phyloP scores from a whole-genome alignment of 2,797 vertebrate species.

The Cossypha niveicapilla region DNA sequence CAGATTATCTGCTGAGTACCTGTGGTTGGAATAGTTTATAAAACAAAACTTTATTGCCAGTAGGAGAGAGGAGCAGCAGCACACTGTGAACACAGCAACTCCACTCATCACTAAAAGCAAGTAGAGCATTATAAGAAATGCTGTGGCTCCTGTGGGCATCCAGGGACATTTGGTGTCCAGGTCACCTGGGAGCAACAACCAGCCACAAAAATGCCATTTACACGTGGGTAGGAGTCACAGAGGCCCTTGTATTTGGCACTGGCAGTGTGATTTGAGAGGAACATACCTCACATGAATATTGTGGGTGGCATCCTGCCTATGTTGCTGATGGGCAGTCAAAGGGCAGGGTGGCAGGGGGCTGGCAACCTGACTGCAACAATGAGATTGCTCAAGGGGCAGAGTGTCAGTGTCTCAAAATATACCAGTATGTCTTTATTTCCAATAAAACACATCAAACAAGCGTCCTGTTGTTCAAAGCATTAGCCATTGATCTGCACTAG shows the following conservation, averaged over 20 bases:
- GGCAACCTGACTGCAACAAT: neutral
- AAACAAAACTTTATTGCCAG: neutral
- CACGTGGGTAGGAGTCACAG: neutral
- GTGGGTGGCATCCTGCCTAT: rapidly evolving
- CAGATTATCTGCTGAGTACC: neutral
- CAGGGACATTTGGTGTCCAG: neutral
- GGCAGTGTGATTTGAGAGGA: neutral
- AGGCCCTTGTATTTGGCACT: neutral
- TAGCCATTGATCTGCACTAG: neutral
- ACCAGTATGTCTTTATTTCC: neutral
- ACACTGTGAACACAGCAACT: rapidly evolving
- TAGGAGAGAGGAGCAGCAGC: neutral
- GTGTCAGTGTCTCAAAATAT: neutral
- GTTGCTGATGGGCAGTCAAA: rapidly evolving
- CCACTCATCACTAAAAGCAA: neutral
- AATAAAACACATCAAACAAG: neutral
- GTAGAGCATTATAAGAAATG: neutral
- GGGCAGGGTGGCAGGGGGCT: neutral
- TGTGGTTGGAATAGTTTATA: neutral
- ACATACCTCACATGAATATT: neutral
- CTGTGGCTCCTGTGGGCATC: neutral
- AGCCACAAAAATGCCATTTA: neutral
- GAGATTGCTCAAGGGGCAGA: neutral
- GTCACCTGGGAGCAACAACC: neutral
- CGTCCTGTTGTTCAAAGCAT: neutral